Evolutionary conservation across 2,888 invertebrate genomes (phyloP).

Genomic region (Entomobrya multifasciata): DNA sequence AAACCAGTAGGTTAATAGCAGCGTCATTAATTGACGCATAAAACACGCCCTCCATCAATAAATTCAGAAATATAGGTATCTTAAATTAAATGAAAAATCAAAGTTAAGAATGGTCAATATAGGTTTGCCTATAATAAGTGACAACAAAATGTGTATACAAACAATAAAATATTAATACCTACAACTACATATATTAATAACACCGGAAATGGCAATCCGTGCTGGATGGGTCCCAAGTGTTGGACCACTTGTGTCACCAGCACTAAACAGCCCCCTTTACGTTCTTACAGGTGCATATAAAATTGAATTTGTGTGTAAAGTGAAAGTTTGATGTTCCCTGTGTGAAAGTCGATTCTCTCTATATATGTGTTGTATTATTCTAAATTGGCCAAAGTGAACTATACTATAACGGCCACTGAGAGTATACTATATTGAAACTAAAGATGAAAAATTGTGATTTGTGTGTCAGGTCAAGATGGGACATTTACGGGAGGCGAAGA

Average conservation of each 20-base stretch:
- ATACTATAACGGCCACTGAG: constrained; percentile 8
- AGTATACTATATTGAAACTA: neutral
- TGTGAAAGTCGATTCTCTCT: neutral
- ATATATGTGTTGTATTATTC: neutral
- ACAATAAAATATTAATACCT: neutral
- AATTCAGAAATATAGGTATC: no score
- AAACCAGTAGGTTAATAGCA: no score
- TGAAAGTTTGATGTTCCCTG: neutral
- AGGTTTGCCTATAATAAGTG: neutral
- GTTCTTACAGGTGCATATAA: constrained; percentile 70
- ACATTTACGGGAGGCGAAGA: constrained; percentile 79
- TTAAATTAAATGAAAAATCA: no score
- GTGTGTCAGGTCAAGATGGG: constrained; percentile 78
- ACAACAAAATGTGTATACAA: neutral
- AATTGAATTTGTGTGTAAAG: neutral
- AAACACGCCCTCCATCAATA: no score
- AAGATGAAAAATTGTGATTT: constrained; percentile 39
- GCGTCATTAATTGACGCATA: no score
- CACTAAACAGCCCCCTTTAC: constrained; percentile 68
- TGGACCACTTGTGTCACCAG: constrained; percentile 76
- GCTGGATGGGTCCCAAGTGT: constrained; percentile 80
- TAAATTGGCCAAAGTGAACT: constrained; percentile 53
- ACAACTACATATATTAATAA: neutral
- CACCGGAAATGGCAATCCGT: constrained; percentile 79
- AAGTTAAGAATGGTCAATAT: no score